Percentiles rank a stretch among this genome's conserved stretches.
These are phyloP conservation scores for Pangasius djambal DNA, from an alignment of 2,797 vertebrate genomes.

Conservation along the genomic window DNA sequence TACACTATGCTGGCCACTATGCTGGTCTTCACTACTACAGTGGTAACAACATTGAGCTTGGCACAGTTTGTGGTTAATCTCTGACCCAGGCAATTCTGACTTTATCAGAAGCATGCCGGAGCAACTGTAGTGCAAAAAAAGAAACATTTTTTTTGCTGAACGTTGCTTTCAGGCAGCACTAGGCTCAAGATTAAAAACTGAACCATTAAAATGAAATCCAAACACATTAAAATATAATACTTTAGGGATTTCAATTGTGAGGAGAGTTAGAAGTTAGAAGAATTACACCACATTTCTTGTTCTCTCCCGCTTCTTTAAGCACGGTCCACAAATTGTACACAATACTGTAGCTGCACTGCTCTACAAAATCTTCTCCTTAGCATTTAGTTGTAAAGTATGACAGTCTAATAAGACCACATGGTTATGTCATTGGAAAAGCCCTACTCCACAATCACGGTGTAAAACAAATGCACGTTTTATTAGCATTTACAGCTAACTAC, in stretches of 20 bases:
- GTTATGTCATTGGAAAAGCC: not conserved
- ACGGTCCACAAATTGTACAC: not conserved
- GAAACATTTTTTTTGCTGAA: not conserved
- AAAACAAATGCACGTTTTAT: not conserved
- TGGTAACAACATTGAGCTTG: conserved; percentile 20
- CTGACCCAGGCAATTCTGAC: conserved; percentile 20
- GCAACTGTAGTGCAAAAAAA: not conserved
- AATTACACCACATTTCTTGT: not conserved
- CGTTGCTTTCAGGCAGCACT: not conserved
- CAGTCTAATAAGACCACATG: not conserved
- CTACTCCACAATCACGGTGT: not conserved
- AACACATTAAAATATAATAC: conserved; percentile 5
- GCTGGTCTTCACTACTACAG: conserved; percentile 11
- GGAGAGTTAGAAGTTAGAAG: not conserved
- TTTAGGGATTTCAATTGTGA: not conserved
- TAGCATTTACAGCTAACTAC: not conserved
- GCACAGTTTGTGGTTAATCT: conserved; percentile 12
- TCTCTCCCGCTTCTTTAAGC: not conserved
- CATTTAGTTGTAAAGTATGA: not conserved
- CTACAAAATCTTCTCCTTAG: not conserved
- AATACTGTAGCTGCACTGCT: not conserved
- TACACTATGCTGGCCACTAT: conserved; percentile 1
- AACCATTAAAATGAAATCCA: conserved; percentile 13
- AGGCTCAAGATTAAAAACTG: not conserved
- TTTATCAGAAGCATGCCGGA: not conserved